These are phyloP conservation scores for Mesembrinibis cayennensis DNA, from an alignment of 2,113 vertebrate species.

Conservation along the genomic window DNA sequence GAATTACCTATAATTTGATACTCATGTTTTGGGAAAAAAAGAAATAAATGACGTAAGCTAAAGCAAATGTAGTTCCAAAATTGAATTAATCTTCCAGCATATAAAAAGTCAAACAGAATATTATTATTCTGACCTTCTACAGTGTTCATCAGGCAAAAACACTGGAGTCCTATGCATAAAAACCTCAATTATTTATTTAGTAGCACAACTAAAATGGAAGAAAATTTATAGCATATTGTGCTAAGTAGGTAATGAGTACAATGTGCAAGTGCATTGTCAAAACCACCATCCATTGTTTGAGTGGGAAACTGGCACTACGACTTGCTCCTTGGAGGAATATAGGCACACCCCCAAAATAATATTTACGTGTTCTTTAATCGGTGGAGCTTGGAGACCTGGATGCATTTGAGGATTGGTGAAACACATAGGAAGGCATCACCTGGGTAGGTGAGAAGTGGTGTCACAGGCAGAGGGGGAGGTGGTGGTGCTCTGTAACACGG, in stretches of 20 bases:
- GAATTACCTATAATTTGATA: neutral
- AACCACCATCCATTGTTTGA: neutral
- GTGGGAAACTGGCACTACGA: neutral
- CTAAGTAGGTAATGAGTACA: neutral
- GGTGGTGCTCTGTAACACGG: neutral
- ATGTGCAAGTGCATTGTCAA: neutral
- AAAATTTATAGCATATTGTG: conserved; percentile 36
- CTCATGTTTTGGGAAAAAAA: neutral
- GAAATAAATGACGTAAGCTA: neutral
- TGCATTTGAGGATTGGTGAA: neutral
- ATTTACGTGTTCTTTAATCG: neutral
- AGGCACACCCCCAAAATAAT: neutral
- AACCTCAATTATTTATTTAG: neutral
- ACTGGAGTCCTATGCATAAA: neutral
- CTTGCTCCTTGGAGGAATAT: neutral
- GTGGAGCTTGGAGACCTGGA: conserved; percentile 7
- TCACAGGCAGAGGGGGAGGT: neutral
- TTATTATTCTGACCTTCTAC: neutral
- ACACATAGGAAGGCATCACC: neutral
- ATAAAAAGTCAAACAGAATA: neutral
- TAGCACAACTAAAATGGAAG: neutral
- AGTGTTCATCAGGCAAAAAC: neutral
- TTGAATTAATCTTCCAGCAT: neutral
- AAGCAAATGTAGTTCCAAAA: neutral
- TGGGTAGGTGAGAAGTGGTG: neutral